phyloP scores from a whole-genome alignment of 2,113 vertebrate species.

The Zootoca vivipara region DNA sequence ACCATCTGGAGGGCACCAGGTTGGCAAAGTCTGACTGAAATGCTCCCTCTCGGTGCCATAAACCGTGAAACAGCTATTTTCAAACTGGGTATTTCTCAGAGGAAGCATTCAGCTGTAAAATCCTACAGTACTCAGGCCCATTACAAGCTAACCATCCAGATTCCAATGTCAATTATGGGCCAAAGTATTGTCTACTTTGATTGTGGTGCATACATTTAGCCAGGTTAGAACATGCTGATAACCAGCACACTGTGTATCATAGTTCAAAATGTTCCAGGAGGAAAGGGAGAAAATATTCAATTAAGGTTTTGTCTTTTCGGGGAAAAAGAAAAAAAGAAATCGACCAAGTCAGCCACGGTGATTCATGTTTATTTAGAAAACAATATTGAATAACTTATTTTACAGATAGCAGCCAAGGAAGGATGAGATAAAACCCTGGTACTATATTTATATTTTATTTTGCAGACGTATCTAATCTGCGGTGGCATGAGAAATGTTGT shows the following conservation, averaged over 20 bases:
- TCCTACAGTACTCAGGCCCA: neutral
- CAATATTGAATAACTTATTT: slow-evolving; percentile 62
- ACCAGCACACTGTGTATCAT: slow-evolving; percentile 17
- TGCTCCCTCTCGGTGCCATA: neutral
- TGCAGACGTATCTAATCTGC: slow-evolving; percentile 71
- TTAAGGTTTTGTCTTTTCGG: slow-evolving; percentile 48
- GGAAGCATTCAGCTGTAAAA: neutral
- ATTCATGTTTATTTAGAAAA: slow-evolving; percentile 58
- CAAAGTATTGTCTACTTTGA: slow-evolving; percentile 13
- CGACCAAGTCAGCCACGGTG: slow-evolving; percentile 32
- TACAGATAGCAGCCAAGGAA: slow-evolving; percentile 56
- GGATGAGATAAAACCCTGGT: slow-evolving; percentile 68
- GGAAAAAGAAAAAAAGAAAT: slow-evolving; percentile 23
- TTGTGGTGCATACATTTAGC: neutral
- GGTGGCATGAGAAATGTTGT: slow-evolving; percentile 66
- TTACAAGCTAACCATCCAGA: neutral
- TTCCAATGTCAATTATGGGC: neutral
- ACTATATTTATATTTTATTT: slow-evolving; percentile 70
- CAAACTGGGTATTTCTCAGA: neutral
- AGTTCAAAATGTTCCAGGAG: slow-evolving; percentile 46
- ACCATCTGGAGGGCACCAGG: too few relatives aligned
- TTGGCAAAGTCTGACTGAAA: too few relatives aligned
- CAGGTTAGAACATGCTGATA: slow-evolving; percentile 40
- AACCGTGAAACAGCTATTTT: neutral
- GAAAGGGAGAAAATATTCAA: slow-evolving; percentile 39